These are phyloP conservation scores for Heliconius aoede DNA, from an alignment of 2,888 invertebrate genomes.

Conservation along the genomic window DNA sequence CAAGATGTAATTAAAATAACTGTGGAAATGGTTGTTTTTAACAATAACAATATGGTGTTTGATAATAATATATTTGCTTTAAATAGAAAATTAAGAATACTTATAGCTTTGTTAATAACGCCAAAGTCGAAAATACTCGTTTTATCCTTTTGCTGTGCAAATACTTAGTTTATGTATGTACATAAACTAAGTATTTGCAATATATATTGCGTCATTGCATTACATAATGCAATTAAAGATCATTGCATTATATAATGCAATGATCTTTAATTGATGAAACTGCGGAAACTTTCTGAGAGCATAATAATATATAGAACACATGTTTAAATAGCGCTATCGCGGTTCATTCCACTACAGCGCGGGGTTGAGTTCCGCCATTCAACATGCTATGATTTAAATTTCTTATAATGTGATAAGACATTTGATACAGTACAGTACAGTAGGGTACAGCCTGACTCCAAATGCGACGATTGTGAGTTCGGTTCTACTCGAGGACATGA, in stretches of 20 bases:
- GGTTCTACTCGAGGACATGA: not conserved
- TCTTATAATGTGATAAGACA: no score
- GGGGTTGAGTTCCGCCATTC: no score
- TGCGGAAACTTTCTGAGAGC: no score
- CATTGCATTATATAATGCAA: not conserved
- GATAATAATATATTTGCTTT: not conserved
- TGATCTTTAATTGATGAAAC: not conserved
- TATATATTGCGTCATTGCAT: no score
- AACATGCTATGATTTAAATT: no score
- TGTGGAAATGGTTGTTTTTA: not conserved
- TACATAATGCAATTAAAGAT: no score
- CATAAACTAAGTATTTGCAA: no score
- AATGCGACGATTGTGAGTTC: not conserved
- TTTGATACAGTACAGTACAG: not conserved
- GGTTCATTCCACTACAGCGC: no score
- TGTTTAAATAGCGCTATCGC: no score
- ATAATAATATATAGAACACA: no score
- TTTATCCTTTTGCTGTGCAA: not conserved
- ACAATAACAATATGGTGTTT: not conserved
- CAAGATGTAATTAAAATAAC: slow-evolving; percentile 2
- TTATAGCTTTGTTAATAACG: slow-evolving; percentile 15
- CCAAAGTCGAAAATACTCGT: not conserved
- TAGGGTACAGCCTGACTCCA: not conserved
- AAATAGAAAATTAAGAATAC: not conserved
- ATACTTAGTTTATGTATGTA: not conserved